Evolutionary conservation across 2,113 vertebrate species (phyloP).

Genomic region (Balaeniceps rex): DNA sequence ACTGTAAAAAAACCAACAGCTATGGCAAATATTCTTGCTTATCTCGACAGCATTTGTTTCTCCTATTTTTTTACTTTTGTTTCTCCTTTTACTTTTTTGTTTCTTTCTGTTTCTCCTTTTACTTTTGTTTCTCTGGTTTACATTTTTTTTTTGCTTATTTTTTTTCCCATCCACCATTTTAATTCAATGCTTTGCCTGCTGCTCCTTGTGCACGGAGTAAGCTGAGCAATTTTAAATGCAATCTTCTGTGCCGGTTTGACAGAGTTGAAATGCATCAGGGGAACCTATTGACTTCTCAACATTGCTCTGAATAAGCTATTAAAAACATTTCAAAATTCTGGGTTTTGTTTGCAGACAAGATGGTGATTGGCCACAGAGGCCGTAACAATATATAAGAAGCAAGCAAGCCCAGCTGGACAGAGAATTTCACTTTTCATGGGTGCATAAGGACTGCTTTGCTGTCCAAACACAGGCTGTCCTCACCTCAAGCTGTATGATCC

Average conservation of each 20-base stretch:
- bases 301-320: not conserved
- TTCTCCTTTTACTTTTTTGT: not conserved
- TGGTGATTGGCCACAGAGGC: not conserved
- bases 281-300: not conserved
- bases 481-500: not conserved
- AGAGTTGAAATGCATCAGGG: not conserved
- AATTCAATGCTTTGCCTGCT: not conserved
- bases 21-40: not conserved
- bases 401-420: not conserved
- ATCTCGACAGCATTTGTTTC: not conserved
- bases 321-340: not conserved
- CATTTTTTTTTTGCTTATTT: not conserved
- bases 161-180: not conserved
- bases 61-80: not conserved
- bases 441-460: rapidly evolving
- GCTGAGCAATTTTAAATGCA: not conserved
- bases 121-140: not conserved
- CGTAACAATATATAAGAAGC: not conserved
- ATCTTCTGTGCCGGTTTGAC: not conserved
- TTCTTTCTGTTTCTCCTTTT: not conserved
- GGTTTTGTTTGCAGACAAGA: not conserved
- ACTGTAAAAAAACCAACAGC: not conserved
- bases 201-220: not conserved
- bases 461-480: not conserved
- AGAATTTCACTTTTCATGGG: not conserved